phyloP scores from a whole-genome alignment of 2,113 vertebrate genomes.

The Bombycilla garrulus region DNA sequence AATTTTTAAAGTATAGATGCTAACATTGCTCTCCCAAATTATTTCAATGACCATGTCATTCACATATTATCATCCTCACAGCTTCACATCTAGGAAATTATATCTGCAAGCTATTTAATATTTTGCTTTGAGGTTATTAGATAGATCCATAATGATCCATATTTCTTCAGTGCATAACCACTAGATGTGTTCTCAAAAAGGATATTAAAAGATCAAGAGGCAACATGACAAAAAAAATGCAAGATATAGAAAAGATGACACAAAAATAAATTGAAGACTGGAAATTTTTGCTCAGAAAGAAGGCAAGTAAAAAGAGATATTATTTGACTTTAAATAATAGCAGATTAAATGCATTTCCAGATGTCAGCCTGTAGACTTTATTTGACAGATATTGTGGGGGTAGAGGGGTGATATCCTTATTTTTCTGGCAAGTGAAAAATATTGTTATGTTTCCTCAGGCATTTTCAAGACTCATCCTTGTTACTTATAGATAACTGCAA shows the following conservation, averaged over 20 bases:
- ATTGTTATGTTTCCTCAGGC: background rate
- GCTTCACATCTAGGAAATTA: background rate
- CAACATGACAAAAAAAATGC: background rate
- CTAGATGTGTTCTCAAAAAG: background rate
- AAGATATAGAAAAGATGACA: background rate
- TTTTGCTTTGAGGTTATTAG: background rate
- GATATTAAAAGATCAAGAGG: background rate
- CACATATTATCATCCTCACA: background rate
- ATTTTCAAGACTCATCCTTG: background rate
- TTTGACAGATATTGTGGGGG: background rate
- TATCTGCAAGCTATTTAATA: background rate
- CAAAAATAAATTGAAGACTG: background rate
- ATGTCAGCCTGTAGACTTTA: background rate
- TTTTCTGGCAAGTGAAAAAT: background rate
- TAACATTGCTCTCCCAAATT: background rate
- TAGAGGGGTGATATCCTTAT: background rate
- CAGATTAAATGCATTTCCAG: background rate
- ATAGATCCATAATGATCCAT: background rate
- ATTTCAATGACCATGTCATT: background rate
- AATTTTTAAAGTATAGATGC: background rate
- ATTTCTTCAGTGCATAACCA: background rate
- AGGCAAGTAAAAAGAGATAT: background rate
- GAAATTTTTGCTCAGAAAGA: background rate
- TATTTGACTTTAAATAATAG: background rate
- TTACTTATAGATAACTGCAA: background rate